These are phyloP conservation scores for Coregonus sp. DNA, from an alignment of 2,797 vertebrate species.

Conservation along the genomic window DNA sequence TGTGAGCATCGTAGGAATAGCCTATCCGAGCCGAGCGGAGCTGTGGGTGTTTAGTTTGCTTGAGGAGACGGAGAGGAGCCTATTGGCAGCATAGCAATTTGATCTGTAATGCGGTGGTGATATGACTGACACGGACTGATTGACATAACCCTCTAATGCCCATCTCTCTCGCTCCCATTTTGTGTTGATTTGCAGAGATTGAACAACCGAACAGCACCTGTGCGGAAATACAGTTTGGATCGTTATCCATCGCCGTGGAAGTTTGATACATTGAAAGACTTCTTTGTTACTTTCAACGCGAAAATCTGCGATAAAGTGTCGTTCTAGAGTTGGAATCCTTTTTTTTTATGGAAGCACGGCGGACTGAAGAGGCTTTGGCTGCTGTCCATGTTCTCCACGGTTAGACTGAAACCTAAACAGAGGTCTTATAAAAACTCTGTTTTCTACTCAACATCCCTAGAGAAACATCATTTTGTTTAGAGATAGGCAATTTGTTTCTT, in stretches of 20 bases:
- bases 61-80: slow-evolving; percentile 67
- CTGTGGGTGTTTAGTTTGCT: slow-evolving; percentile 54
- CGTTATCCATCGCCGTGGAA: slow-evolving; percentile 52
- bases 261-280: slow-evolving; percentile 41
- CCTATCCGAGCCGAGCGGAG: slow-evolving; percentile 33
- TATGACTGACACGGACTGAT: slow-evolving; percentile 42
- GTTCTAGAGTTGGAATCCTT: slow-evolving; percentile 28
- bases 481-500: neutral
- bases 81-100: slow-evolving; percentile 73
- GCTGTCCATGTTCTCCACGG: slow-evolving; percentile 50
- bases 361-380: slow-evolving; percentile 69
- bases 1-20: slow-evolving; percentile 64
- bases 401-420: slow-evolving; percentile 55
- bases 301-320: slow-evolving; percentile 49
- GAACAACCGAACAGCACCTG: slow-evolving; percentile 43
- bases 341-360: slow-evolving; percentile 58
- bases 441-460: slow-evolving; percentile 48
- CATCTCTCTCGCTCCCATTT: slow-evolving; percentile 59
- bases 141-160: slow-evolving; percentile 70
- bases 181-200: slow-evolving; percentile 42
- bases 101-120: slow-evolving; percentile 71
- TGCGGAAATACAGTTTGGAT: slow-evolving; percentile 60
- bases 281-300: slow-evolving; percentile 37
- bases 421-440: slow-evolving; percentile 35
- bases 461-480: slow-evolving; percentile 19